Conservation (phyloP, 2,113 vertebrate species). For the Platysteira castanea region DNA sequence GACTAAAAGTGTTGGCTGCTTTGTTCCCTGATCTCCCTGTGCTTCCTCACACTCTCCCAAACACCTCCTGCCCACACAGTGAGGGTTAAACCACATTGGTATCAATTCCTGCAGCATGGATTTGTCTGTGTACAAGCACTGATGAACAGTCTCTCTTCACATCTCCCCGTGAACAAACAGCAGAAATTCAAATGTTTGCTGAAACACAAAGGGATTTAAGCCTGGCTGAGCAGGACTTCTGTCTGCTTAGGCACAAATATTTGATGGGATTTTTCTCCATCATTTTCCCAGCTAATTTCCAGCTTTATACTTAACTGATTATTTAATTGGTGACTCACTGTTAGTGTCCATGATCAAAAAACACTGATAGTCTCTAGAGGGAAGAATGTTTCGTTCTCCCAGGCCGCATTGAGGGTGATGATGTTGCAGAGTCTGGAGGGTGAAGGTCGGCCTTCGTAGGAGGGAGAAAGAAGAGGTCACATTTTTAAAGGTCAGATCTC, state of each 20-base stretch:
- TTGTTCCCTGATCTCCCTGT: background rate
- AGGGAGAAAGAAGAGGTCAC: background rate
- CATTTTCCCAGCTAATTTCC: background rate
- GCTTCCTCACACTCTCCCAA: background rate
- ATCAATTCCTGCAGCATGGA: fast-evolving
- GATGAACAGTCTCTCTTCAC: background rate
- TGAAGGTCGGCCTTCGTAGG: background rate
- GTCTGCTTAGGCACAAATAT: background rate
- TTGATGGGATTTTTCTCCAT: background rate
- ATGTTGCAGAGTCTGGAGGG: background rate
- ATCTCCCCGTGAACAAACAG: background rate
- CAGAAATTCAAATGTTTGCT: background rate
- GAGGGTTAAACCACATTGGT: background rate
- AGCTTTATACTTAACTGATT: background rate
- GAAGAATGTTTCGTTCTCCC: background rate
- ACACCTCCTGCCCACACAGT: fast-evolving
- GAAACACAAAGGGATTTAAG: background rate
- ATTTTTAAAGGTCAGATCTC: background rate
- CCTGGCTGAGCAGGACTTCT: background rate
- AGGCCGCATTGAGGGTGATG: background rate
- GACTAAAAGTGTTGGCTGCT: background rate
- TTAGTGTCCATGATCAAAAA: background rate
- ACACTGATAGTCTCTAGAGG: background rate
- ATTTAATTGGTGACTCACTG: background rate
- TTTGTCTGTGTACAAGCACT: background rate